Conservation (phyloP, 2,797 vertebrate genomes). For the Prunella strophiata region DNA sequence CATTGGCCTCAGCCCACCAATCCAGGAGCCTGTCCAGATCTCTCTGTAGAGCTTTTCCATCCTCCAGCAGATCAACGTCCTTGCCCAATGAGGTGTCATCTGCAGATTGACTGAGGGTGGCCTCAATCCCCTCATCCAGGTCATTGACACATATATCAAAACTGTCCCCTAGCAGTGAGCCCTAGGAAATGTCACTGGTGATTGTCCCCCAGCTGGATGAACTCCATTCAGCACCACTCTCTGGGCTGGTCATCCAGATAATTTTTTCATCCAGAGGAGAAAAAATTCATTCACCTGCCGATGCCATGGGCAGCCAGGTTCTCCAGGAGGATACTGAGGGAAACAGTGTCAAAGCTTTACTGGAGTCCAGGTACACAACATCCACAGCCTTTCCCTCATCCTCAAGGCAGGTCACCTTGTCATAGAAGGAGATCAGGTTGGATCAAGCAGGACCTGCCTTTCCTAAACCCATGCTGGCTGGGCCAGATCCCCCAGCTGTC, state of each 20-base stretch:
- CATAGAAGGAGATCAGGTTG: not conserved
- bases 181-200: too few species aligned
- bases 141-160: not conserved
- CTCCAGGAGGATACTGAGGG: not conserved
- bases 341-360: not conserved
- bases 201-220: not conserved
- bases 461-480: not conserved
- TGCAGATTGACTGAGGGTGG: not conserved
- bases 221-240: not conserved
- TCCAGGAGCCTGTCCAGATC: not conserved
- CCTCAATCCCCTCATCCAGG: not conserved
- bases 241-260: not conserved
- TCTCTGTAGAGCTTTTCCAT: not conserved
- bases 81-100: not conserved
- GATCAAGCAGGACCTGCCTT: not conserved
- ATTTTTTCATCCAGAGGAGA: not conserved
- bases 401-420: not conserved
- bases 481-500: not conserved
- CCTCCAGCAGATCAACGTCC: not conserved
- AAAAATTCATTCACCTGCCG: too few species aligned
- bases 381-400: not conserved
- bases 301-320: not conserved
- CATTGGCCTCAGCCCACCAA: not conserved
- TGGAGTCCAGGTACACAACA: not conserved
- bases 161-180: not conserved